Conservation (phyloP, 2,797 vertebrate genomes). For the Sparidentex hasta region DNA sequence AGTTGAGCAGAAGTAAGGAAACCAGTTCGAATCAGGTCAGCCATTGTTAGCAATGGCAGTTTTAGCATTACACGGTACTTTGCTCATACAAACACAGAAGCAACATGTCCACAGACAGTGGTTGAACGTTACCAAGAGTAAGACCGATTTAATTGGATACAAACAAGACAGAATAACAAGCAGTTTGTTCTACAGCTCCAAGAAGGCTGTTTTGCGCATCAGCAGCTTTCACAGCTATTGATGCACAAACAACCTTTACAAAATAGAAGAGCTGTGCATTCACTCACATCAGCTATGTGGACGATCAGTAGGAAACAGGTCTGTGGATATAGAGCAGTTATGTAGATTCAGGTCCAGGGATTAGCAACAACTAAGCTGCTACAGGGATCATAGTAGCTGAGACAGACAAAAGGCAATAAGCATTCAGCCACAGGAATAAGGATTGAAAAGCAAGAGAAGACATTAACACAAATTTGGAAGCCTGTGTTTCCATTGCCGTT, state of each 20-base stretch:
- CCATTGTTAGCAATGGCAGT: too few relatives aligned
- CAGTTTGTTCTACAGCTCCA: too few relatives aligned
- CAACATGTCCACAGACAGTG: too few relatives aligned
- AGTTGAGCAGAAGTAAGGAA: too few relatives aligned
- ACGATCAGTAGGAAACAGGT: background rate
- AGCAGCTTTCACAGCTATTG: too few relatives aligned
- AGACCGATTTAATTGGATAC: too few relatives aligned
- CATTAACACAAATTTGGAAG: background rate
- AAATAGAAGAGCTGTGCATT: background rate
- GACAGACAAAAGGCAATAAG: background rate
- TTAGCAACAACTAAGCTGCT: slow-evolving; percentile 5
- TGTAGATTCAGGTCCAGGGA: slow-evolving; percentile 31
- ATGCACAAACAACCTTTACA: background rate
- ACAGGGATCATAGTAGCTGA: background rate
- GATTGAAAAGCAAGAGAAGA: slow-evolving; percentile 10
- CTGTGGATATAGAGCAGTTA: background rate
- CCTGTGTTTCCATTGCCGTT: slow-evolving; percentile 1
- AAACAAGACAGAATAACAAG: too few relatives aligned
- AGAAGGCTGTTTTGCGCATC: too few relatives aligned
- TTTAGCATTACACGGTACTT: too few relatives aligned
- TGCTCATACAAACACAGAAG: too few relatives aligned
- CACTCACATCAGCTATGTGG: background rate
- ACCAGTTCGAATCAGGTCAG: too few relatives aligned
- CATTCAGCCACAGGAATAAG: slow-evolving; percentile 17
- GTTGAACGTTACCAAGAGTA: too few relatives aligned